A percentile compares a stretch with the other conserved stretches of the same genome.
Conservation (phyloP, 2,797 vertebrate species). For the Smutsia temminckii region DNA sequence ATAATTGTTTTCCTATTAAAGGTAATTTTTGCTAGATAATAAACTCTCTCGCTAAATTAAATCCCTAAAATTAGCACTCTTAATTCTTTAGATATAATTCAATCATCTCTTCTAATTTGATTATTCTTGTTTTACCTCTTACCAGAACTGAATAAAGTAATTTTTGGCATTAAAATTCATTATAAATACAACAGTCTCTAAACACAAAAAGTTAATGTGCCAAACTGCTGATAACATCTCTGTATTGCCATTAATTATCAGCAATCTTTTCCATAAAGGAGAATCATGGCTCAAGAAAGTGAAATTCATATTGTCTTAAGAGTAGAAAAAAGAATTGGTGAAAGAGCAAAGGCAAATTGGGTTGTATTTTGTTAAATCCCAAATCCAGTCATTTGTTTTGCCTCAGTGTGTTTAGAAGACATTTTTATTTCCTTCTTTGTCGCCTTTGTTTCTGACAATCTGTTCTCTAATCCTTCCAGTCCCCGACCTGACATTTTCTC, state of each 20-base stretch:
- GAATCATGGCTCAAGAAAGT: neutral
- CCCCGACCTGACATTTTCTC: conserved; percentile 43
- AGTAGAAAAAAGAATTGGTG: neutral
- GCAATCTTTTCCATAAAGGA: neutral
- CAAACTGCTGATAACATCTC: neutral
- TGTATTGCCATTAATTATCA: neutral
- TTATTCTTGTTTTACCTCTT: conserved; percentile 38
- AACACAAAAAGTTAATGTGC: neutral
- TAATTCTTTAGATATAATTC: conserved; percentile 50
- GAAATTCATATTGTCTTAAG: neutral
- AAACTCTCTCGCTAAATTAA: neutral
- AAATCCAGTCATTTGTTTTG: conserved; percentile 43
- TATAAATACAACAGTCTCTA: neutral
- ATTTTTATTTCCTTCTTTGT: neutral
- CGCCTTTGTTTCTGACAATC: conserved; percentile 7
- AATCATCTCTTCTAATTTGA: conserved; percentile 37
- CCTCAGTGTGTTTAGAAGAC: conserved; percentile 1
- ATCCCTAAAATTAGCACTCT: conserved; percentile 31
- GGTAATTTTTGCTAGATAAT: conserved; percentile 28
- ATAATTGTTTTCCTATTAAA: conserved; percentile 50
- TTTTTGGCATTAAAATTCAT: neutral
- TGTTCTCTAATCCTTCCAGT: neutral
- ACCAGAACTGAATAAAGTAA: conserved; percentile 47
- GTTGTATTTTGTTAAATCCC: conserved; percentile 36
- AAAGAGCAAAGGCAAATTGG: conserved; percentile 54